Percentiles rank a stretch among this genome's conserved stretches.
Evolutionary conservation across 2,888 invertebrate genomes (phyloP).

Genomic region (Volucella zonaria): DNA sequence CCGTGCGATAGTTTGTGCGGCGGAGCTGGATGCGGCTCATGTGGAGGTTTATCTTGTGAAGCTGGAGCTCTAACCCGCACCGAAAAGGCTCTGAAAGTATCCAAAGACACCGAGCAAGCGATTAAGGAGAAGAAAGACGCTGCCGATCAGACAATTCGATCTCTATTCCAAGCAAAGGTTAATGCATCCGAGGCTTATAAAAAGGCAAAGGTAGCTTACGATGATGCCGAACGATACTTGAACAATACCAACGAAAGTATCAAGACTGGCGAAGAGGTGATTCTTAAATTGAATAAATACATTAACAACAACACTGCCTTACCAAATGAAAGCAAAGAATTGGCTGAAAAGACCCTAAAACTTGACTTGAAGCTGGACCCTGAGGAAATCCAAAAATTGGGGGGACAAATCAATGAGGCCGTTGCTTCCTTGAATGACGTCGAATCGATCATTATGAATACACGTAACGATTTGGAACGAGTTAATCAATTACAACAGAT

Average conservation of each 20-base stretch:
- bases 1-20: conserved; percentile 96
- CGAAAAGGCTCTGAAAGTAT: conserved; percentile 93
- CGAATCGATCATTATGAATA: conserved; percentile 94
- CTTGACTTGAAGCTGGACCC: conserved; percentile 93
- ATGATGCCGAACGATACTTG: conserved; percentile 87
- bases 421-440: conserved; percentile 95
- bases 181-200: conserved; percentile 89
- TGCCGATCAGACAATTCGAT: conserved; percentile 90
- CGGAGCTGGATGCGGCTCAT: conserved; percentile 95
- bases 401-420: conserved; percentile 91
- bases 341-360: conserved; percentile 88
- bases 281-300: conserved; percentile 87
- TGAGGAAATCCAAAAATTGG: conserved; percentile 92
- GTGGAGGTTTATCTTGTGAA: conserved; percentile 95
- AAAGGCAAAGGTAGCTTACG: conserved; percentile 88
- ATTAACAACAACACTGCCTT: conserved; percentile 87
- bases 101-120: conserved; percentile 91
- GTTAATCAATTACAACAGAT: conserved; percentile 89
- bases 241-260: conserved; percentile 87
- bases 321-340: conserved; percentile 87
- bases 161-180: conserved; percentile 89
- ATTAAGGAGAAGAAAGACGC: conserved; percentile 91
- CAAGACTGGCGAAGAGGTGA: conserved; percentile 86
- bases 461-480: conserved; percentile 89
- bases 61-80: conserved; percentile 95